Conservation (phyloP, 2,888 invertebrate species). For the Orchesella flavescens region DNA sequence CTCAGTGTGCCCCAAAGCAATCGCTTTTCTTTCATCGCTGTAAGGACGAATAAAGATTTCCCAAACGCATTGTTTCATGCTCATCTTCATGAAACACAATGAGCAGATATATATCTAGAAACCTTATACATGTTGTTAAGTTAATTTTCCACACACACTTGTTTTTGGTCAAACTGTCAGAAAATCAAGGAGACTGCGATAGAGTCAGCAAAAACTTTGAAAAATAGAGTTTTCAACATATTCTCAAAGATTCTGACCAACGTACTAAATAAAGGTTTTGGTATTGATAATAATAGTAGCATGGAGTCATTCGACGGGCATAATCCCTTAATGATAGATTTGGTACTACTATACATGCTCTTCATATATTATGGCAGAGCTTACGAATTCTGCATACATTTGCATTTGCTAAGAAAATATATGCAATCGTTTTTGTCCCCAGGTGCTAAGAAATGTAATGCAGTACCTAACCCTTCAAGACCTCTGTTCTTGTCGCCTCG, state of each 20-base stretch:
- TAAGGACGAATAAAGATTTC: too few species aligned
- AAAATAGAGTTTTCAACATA: constrained; percentile 62
- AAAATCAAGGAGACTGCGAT: constrained; percentile 62
- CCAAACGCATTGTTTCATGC: too few species aligned
- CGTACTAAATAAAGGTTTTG: constrained; percentile 46
- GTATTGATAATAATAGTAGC: neutral
- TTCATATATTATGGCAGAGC: too few species aligned
- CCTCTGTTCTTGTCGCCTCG: constrained; percentile 58
- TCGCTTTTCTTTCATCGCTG: too few species aligned
- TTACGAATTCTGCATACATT: neutral
- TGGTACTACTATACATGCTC: too few species aligned
- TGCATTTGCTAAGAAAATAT: neutral
- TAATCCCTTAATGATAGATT: constrained; percentile 65
- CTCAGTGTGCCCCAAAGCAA: constrained; percentile 25
- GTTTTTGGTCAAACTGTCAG: constrained; percentile 41
- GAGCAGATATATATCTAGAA: too few species aligned
- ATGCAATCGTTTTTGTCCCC: neutral
- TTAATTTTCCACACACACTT: neutral
- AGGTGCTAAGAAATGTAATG: constrained; percentile 66
- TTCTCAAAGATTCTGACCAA: constrained; percentile 60
- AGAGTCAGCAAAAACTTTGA: constrained; percentile 65
- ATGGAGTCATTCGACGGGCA: constrained; percentile 26
- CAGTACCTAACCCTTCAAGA: constrained; percentile 52
- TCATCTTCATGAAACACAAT: too few species aligned
- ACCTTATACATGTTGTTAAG: too few species aligned